These are phyloP conservation scores for Epirrhoe tristata DNA, from an alignment of 2,888 invertebrate species.

Conservation along the genomic window DNA sequence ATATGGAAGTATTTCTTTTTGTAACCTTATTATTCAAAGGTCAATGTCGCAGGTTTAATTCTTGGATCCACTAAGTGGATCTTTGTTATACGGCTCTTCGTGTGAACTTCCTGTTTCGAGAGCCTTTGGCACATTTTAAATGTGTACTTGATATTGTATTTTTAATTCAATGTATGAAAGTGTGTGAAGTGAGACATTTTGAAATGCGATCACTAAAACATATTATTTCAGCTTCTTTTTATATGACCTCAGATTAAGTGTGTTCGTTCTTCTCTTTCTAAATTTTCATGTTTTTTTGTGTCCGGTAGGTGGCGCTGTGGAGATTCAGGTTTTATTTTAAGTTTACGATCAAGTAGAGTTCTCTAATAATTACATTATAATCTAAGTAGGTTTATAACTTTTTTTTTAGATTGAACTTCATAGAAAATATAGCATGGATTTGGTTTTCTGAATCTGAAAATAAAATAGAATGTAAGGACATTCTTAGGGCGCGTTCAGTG, in stretches of 20 bases:
- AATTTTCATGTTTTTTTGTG: too few relatives aligned
- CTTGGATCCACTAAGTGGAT: not conserved
- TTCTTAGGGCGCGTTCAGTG: constrained; percentile 10
- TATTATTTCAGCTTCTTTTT: too few relatives aligned
- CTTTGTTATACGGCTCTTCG: not conserved
- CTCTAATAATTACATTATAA: too few relatives aligned
- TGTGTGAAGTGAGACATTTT: too few relatives aligned
- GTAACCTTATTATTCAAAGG: not conserved
- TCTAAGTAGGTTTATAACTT: too few relatives aligned
- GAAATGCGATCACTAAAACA: too few relatives aligned
- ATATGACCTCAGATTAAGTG: too few relatives aligned
- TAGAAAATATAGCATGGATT: not conserved
- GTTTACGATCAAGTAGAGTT: too few relatives aligned
- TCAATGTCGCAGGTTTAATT: not conserved
- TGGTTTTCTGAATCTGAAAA: not conserved
- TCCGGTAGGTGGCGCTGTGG: too few relatives aligned
- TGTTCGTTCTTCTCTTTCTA: too few relatives aligned
- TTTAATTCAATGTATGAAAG: not conserved
- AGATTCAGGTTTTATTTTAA: too few relatives aligned
- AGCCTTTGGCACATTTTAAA: not conserved
- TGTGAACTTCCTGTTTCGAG: constrained; percentile 1
- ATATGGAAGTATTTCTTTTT: not conserved
- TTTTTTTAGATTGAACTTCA: too few relatives aligned
- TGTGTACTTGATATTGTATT: not conserved
- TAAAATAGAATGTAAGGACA: not conserved